A percentile compares a stretch with the other conserved stretches of the same genome.
Conservation (phyloP, 2,888 invertebrate genomes). For the Sinohyriopsis cumingii region DNA sequence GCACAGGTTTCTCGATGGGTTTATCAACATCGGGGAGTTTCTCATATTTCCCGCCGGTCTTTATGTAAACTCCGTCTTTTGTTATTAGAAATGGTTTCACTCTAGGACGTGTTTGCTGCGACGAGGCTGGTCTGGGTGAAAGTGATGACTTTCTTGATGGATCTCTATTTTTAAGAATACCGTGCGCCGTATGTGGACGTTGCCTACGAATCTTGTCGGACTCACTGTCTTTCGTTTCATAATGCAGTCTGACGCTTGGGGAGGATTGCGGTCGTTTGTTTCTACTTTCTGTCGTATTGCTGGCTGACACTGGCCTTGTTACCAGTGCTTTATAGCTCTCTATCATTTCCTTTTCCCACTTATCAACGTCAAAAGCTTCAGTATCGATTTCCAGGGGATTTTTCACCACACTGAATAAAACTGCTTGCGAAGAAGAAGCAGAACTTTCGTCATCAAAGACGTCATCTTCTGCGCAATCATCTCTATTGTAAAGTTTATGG, state of each 20-base stretch:
- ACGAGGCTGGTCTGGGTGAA: constrained; percentile 21
- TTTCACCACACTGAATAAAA: constrained; percentile 21
- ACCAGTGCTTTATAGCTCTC: constrained; percentile 41
- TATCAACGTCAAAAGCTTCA: constrained; percentile 35
- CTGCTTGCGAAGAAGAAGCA: constrained; percentile 7
- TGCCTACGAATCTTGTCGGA: constrained; percentile 2
- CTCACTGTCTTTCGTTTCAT: constrained; percentile 7
- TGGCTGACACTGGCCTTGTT: constrained; percentile 6
- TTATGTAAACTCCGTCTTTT: constrained; percentile 33
- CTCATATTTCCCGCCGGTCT: constrained; percentile 30
- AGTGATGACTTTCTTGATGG: constrained; percentile 7
- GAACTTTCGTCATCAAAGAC: constrained; percentile 23
- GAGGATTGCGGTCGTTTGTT: too few species aligned
- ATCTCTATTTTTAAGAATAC: constrained; percentile 9
- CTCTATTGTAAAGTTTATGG: constrained; percentile 2
- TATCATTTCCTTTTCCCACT: constrained; percentile 33
- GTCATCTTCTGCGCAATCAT: constrained; percentile 16
- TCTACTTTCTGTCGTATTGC: too few species aligned
- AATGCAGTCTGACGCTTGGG: too few species aligned
- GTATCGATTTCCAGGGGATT: constrained; percentile 14
- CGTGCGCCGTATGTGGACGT: constrained; percentile 41
- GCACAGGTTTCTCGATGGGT: constrained; percentile 26
- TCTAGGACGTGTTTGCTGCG: constrained; percentile 9
- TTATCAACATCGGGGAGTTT: constrained; percentile 24
- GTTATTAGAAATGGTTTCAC: constrained; percentile 27